Base-by-base conservation (phyloP, 2,888 invertebrate species). In the Chrysolina haemoptera region DNA sequence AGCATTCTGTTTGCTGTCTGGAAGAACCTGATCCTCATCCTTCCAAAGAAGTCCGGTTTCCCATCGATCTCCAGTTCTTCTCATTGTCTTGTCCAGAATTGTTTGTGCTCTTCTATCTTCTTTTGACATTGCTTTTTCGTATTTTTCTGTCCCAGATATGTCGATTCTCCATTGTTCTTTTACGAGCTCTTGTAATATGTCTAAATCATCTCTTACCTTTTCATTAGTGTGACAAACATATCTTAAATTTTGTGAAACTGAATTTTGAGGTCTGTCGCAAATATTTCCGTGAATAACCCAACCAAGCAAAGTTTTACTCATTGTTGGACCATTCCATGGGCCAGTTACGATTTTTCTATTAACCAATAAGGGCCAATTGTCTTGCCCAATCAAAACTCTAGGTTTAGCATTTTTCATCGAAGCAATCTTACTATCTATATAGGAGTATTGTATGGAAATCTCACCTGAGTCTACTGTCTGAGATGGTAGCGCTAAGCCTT, bases 291-390 rank as follows among this genome's bases (percentile, higher is more conserved):
- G 70, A 12, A 70, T 46, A 16, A 70, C 59, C 53, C 65, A 70
- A 18, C 55, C 67, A 18, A 66, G 14, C 12, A 65, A 40, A 3
- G 72, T 72, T 22, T 68, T 27, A 50, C 72, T 72, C 10, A 68
- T 12, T 22, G 59, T 68, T 16, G 73, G 68, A 16, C 73, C 63
- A 50, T 53, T 40, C 64, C 64, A 73, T 6, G 64, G 35, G 16
- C 62, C 62, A n/a, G 14, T 74, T n/a, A 70, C 65, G 16, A 70
- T 12, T 48, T 66, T 59, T 53, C 22, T 43, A 53, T 14, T 55
- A 5, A 73, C 73, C n/a, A 69, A 53, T 41, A 69, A 41, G 5
- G 73, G 73, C 68, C 69, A 68, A 48, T 73, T 63, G 16, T 73
- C 73, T 20, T 64, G 73, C 12, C 73, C 65, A 16, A 69, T 73